Evolutionary conservation across 2,113 vertebrate species (phyloP), one percentile per base, ranked within the genome.

Genomic region (Ophiodon elongatus): DNA sequence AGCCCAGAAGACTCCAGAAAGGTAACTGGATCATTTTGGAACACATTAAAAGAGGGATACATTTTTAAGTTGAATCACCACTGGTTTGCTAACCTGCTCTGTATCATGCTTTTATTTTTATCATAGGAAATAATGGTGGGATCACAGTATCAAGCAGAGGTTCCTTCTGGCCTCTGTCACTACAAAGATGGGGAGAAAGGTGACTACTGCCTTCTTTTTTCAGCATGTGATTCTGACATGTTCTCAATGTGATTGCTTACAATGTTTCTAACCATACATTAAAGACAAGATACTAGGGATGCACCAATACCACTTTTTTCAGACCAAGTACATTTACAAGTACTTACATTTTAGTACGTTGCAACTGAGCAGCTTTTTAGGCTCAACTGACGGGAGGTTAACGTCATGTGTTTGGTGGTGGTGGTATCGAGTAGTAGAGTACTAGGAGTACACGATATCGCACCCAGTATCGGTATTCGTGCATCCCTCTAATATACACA

Each of bases 41-140:
- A 63, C 27, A 25, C 9, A 21, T 50, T 64, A 27, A 29, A 6
- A n/a, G 6, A 66, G 5, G 0, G 2, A 56, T 56, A 43, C 9
- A 52, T 70, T 45, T 65, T 73, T 15, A 21, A 25, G 11, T 14
- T 62, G 25, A 35, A 23, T 79, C 4, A 35, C 5, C 33, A 25
- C 1, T 21, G 0, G 8, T 75, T 79, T n/a, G 4, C 4, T 71
- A 52, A 80, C 45, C 4, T 76, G 4, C 0, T 57, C 0, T 68
- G 8, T 37, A 7, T 56, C 57, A 0, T 73, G 0, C 27, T 19
- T 13, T 56, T 11, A 2, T 29, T 62, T 63, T 59, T n/a, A 9
- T 47, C 14, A 14, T 77, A 99, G 98, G 98, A 99, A 95, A 99
- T 99, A 94, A 99, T 99, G 98, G 96, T 99, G 69, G 98, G 98